A percentile compares a stretch with the other conserved stretches of the same genome.
Conservation (phyloP, 2,113 vertebrate genomes). For the Ictalurus punctatus region DNA sequence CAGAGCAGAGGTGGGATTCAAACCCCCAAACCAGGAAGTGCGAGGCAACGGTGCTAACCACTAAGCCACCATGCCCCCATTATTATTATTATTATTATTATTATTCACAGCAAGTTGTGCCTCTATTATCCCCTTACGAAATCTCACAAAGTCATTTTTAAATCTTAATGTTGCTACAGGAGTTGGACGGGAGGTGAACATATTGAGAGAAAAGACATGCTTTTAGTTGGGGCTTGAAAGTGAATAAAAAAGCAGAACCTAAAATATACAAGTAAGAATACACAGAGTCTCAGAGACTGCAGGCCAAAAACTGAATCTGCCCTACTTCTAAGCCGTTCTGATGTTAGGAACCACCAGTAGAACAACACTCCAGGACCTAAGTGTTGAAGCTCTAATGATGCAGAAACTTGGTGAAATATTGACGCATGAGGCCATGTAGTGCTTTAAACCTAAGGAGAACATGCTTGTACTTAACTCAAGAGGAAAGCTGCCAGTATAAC, state of each 20-base stretch:
- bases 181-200: neutral
- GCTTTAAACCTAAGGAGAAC: neutral
- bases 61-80: too few species aligned
- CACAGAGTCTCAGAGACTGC: neutral
- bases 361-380: neutral
- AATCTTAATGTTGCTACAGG: neutral
- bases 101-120: neutral
- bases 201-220: neutral
- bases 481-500: neutral
- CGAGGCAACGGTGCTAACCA: too few species aligned
- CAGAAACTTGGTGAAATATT: neutral
- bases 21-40: too few species aligned
- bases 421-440: neutral
- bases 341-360: neutral
- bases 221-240: neutral
- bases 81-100: neutral
- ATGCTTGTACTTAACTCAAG: neutral
- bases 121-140: neutral
- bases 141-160: neutral
- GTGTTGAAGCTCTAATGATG: neutral
- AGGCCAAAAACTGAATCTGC: neutral
- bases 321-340: neutral
- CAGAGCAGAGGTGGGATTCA: too few species aligned
- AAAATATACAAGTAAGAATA: neutral
- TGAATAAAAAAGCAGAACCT: neutral